Evolutionary conservation across 2,113 vertebrate species (phyloP).

Genomic region (Amazona guildingii): DNA sequence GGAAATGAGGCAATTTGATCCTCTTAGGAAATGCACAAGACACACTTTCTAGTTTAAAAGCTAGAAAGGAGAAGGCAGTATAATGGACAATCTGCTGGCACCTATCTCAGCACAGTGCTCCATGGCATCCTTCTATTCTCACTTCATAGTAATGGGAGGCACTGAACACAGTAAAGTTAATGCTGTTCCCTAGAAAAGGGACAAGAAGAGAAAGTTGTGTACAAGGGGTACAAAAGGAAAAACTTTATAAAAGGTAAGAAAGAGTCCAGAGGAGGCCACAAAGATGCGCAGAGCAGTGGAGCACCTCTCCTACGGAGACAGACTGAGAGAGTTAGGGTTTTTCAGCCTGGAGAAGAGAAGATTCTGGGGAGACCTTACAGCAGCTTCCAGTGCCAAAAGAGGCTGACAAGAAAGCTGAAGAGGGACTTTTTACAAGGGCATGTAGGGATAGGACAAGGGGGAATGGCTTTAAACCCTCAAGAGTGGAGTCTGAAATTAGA

Average conservation of each 20-base stretch:
- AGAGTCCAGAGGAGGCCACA: background rate
- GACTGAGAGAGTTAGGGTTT: background rate
- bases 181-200: background rate
- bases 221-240: background rate
- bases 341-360: background rate
- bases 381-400: background rate
- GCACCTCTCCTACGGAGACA: background rate
- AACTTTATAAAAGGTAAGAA: background rate
- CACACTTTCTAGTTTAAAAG: background rate
- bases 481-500: background rate
- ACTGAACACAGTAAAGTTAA: background rate
- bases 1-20: background rate
- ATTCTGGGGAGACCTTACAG: background rate
- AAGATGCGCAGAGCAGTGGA: background rate
- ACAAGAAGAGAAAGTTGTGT: background rate
- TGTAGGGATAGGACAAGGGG: background rate
- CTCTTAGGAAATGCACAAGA: background rate
- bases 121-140: no score
- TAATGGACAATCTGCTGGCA: background rate
- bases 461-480: background rate
- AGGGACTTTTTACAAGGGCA: background rate
- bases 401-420: background rate
- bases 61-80: background rate
- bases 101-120: background rate
- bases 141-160: background rate